Base-by-base conservation (phyloP, 1,140 invertebrate species). In the Brachionus calyciflorus region DNA sequence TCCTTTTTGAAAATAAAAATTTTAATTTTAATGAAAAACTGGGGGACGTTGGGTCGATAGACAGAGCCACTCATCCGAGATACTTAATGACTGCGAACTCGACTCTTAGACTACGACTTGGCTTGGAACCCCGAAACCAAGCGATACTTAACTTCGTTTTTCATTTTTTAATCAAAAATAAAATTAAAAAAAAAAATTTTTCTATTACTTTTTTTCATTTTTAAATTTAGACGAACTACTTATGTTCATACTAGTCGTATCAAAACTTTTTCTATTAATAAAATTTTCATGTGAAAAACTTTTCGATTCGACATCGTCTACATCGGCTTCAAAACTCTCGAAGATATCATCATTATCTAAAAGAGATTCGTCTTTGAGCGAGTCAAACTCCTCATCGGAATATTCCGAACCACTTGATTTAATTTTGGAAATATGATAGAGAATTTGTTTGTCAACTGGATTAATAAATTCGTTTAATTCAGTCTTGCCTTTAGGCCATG, bases 371-470 rank as follows among this genome's bases (percentile, higher is more conserved):
- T 33, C 55, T 37, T 17, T 60, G 9, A 37, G 3, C 33, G 33
- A 37, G 17, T 3, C 17, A 12, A 37, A 19, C 6, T 37, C 30
- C 14, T 17, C 14, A 19, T 33, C 55, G 7, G 55, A 60, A 33
- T 60, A 60, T 14, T 60, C 55, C 2, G 55, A 60, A 5, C 17
- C 55, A 19, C 12, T 41, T 30, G 21, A 7, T 21, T 65, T 41
- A 17, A 3, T 46, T 37, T 9, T 44, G 10, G 60, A 44, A 30
- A 65, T 65, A 12, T 65, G 60, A 37, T 65, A 65, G 19, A 65
- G 19, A 19, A 65, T 65, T 65, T 65, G 60, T 24, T 28, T 65
- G 19, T 65, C 60, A 17, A 65, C 12, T 4, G 60, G 60, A 44
- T 65, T 65, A 4, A 65, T 65, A 14, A 65, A 65, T 24, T 46